Evolutionary conservation across 2,888 invertebrate species (phyloP).

Genomic region (Sesia apiformis): DNA sequence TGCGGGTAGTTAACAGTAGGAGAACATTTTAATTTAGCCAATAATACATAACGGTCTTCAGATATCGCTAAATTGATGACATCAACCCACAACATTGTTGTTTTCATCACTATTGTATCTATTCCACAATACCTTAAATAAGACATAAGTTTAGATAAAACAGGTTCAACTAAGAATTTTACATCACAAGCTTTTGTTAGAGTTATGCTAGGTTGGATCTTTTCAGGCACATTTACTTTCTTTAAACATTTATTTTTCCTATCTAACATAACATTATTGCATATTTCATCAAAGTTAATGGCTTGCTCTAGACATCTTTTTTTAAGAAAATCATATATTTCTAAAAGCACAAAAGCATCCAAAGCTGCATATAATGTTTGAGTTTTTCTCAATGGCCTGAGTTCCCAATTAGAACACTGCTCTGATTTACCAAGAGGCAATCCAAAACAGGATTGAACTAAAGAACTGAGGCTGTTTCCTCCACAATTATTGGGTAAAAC

Average conservation of each 20-base stretch:
- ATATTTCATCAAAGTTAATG: constrained; percentile 78
- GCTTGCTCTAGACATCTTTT: constrained; percentile 50
- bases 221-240: constrained; percentile 41
- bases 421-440: constrained; percentile 87
- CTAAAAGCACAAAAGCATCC: constrained; percentile 90
- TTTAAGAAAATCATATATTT: constrained; percentile 82
- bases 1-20: constrained; percentile 70
- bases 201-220: constrained; percentile 21
- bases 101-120: constrained; percentile 78
- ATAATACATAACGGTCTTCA: constrained; percentile 45
- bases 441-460: constrained; percentile 85
- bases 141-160: constrained; percentile 35
- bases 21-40: constrained; percentile 62
- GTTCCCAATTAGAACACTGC: constrained; percentile 94
- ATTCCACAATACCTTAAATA: constrained; percentile 66
- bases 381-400: constrained; percentile 83
- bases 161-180: constrained; percentile 47
- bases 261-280: constrained; percentile 73
- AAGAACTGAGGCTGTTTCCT: constrained; percentile 81
- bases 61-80: constrained; percentile 48
- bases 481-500: constrained; percentile 48
- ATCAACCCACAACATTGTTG: constrained; percentile 63
- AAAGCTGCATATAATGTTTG: constrained; percentile 90
- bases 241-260: constrained; percentile 62
- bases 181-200: constrained; percentile 29